A percentile compares a stretch with the other conserved stretches of the same genome.
phyloP scores from a whole-genome alignment of 1,140 invertebrate species.

The Nasonia giraulti region DNA sequence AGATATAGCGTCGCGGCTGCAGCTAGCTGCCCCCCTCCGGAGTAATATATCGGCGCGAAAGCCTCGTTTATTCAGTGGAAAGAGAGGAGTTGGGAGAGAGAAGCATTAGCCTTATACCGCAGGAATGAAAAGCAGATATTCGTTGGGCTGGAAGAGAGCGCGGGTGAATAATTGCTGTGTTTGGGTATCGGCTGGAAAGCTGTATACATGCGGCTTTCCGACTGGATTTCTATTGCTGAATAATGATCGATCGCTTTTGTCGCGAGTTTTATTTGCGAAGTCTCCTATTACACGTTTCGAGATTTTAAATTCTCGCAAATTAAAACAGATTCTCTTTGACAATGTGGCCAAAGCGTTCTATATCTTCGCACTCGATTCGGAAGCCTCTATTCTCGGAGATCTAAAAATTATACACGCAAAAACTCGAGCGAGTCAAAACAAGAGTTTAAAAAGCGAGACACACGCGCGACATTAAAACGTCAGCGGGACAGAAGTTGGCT shows the following conservation, averaged over 20 bases:
- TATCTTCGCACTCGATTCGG: background rate
- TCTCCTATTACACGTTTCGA: too few relatives aligned
- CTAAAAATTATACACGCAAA: conserved; percentile 18
- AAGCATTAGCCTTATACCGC: conserved; percentile 10
- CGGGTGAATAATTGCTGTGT: conserved; percentile 57
- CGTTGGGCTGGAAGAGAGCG: background rate
- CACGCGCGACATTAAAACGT: conserved; percentile 58
- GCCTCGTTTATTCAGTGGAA: conserved; percentile 72
- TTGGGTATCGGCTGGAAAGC: background rate
- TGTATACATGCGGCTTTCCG: background rate
- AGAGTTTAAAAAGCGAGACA: conserved; percentile 21
- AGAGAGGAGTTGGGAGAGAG: background rate
- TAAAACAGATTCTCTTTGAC: too few relatives aligned
- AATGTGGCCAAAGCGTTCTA: too few relatives aligned
- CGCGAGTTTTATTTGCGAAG: too few relatives aligned
- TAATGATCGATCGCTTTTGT: background rate
- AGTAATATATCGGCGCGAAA: conserved; percentile 74
- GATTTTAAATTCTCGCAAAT: too few relatives aligned
- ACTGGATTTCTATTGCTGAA: conserved; percentile 37
- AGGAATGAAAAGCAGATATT: conserved; percentile 3
- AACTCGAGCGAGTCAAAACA: conserved; percentile 32
- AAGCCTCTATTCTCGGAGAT: conserved; percentile 8
- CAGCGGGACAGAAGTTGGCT: conserved; percentile 56
- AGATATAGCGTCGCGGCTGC: conserved; percentile 42
- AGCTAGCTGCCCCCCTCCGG: conserved; percentile 42